Conservation (phyloP, 2,113 vertebrate genomes). For the Perca fluviatilis region DNA sequence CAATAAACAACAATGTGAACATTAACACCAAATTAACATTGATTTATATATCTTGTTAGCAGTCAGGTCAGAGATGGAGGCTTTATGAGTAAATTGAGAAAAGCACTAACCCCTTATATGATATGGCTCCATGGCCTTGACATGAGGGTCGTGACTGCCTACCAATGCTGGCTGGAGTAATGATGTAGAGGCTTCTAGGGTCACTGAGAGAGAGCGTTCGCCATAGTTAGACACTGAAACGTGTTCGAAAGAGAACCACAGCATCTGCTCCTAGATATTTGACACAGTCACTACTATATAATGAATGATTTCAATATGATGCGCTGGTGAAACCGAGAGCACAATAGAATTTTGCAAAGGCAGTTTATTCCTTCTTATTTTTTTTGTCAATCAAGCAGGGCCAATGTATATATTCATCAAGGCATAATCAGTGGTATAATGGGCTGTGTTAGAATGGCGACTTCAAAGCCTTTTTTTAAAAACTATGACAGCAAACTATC, state of each 20-base stretch:
- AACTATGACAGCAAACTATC: constrained; percentile 10
- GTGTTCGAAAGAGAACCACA: not conserved
- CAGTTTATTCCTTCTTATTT: not conserved
- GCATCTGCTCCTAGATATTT: not conserved
- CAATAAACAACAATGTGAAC: too few species aligned
- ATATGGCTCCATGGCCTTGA: not conserved
- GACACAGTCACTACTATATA: not conserved
- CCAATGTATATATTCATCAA: not conserved
- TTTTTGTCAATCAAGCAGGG: not conserved
- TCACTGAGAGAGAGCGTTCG: not conserved
- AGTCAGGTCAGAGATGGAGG: too few species aligned
- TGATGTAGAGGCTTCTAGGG: not conserved
- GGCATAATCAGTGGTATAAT: constrained; percentile 7
- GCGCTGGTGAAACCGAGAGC: not conserved
- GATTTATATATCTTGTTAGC: too few species aligned
- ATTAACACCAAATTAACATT: too few species aligned
- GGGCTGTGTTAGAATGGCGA: not conserved
- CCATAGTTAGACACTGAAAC: not conserved
- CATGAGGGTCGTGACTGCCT: too few species aligned
- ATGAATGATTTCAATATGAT: not conserved
- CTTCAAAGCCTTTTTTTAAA: constrained; percentile 22
- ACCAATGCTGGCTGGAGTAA: not conserved
- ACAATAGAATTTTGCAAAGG: not conserved
- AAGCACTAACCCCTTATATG: too few species aligned
- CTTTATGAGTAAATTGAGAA: too few species aligned